A percentile compares a stretch with the other conserved stretches of the same genome.
Evolutionary conservation across 2,113 vertebrate genomes (phyloP).

Genomic region (Gavia stellata): DNA sequence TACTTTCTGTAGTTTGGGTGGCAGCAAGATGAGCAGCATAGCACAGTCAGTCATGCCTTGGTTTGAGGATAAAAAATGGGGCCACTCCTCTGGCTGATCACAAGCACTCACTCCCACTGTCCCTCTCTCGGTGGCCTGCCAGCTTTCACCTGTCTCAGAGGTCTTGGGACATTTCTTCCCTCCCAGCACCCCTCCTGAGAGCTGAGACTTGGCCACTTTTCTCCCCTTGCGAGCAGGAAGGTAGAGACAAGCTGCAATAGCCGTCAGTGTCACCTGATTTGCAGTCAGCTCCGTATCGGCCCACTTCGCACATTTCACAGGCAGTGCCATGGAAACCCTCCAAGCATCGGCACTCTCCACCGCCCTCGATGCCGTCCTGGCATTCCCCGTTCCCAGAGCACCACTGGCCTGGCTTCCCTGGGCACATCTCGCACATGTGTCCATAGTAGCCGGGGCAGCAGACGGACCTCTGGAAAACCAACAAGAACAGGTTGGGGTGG

Average conservation of each 20-base stretch:
- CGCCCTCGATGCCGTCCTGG: slow-evolving; percentile 82
- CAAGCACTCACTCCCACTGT: not conserved
- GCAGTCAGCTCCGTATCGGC: slow-evolving; percentile 86
- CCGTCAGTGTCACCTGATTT: slow-evolving; percentile 66
- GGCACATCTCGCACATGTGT: slow-evolving; percentile 88
- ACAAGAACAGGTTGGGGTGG: not conserved
- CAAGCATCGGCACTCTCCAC: slow-evolving; percentile 86
- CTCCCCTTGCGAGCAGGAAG: not conserved
- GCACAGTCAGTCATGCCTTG: not conserved
- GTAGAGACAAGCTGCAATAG: not conserved
- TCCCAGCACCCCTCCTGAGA: not conserved
- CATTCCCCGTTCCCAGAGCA: slow-evolving; percentile 89
- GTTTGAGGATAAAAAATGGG: not conserved
- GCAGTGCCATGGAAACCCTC: slow-evolving; percentile 93
- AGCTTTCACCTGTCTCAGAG: not conserved
- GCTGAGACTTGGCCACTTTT: not conserved
- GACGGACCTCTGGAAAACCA: slow-evolving; percentile 72
- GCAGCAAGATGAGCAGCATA: not conserved
- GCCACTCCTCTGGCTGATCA: not conserved
- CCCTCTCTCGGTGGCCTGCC: not conserved
- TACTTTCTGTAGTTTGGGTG: not conserved
- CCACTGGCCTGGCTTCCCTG: slow-evolving; percentile 77
- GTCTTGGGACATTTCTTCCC: not conserved
- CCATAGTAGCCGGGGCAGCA: slow-evolving; percentile 92
- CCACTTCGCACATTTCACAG: slow-evolving; percentile 94